Conservation (phyloP, 2,797 vertebrate species). For the Gastrophryne carolinensis region DNA sequence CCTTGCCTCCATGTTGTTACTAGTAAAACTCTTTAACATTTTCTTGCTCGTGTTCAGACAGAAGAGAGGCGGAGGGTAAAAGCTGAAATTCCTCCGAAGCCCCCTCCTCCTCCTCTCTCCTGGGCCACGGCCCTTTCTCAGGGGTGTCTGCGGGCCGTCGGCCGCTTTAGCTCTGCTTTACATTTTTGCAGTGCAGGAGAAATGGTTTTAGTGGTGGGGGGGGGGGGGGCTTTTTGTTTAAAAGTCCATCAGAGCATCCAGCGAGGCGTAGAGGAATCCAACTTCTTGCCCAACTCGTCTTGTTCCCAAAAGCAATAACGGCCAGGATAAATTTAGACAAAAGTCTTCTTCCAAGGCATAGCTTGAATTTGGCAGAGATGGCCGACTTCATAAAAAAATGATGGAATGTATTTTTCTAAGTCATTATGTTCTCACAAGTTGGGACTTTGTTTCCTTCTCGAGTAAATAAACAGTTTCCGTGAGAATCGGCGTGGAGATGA, state of each 20-base stretch:
- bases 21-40: conserved; percentile 39
- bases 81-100: background rate
- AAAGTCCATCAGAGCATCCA: conserved; percentile 1
- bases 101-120: background rate
- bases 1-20: conserved; percentile 34
- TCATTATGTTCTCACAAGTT: background rate
- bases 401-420: conserved; percentile 28
- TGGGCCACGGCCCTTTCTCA: background rate
- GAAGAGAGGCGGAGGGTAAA: conserved; percentile 2
- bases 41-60: conserved; percentile 1
- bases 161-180: background rate
- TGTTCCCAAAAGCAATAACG: conserved; percentile 24
- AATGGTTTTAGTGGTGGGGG: background rate
- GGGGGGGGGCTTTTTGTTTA: background rate
- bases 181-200: background rate
- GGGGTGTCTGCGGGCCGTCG: conserved; percentile 8
- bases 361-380: conserved; percentile 17
- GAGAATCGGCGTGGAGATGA: background rate
- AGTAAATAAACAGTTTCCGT: conserved; percentile 36
- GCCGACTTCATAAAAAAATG: conserved; percentile 2
- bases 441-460: conserved; percentile 23
- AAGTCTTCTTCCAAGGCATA: conserved; percentile 15
- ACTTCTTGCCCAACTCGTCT: conserved; percentile 20
- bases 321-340: conserved; percentile 21
- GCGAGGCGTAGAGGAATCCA: conserved; percentile 1